Base-by-base conservation (phyloP, 2,797 vertebrate genomes). In the Xenops minutus region DNA sequence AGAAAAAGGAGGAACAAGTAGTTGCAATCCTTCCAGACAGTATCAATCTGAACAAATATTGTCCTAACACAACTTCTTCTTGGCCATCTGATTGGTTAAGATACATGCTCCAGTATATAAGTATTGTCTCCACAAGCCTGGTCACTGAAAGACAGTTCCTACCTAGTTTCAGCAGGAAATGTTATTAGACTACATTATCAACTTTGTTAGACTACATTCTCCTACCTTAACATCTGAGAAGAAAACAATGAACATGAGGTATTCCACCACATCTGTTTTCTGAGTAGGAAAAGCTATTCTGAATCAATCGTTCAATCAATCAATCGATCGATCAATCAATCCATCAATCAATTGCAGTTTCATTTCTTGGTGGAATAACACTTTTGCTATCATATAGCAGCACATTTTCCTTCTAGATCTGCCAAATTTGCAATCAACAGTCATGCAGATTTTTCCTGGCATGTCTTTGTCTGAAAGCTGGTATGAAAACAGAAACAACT, bases 401-500 rank as follows among this genome's bases (percentile, higher is more conserved):
- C 11, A 81, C 1, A 3, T 78, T 94, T 63, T 82, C 73, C 59
- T 75, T 62, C 69, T 26, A 51, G n/a, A 14, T 55, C 74, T 76
- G 37, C 59, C 29, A 92, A 73, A 44, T 24, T 24, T 74, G 39
- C 48, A 79, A 36, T 2, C 34, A 74, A 48, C 18, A 46, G 23
- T 75, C 13, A 72, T 55, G 51, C 22, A 59, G 58, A 7, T 48
- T 92, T 83, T 86, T 85, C 46, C 82, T 72, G 49, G n/a, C 30
- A 82, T 91, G 85, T 91, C 22, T 83, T 76, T 90, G 67, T 67
- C 83, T 94, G 55, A 27, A 43, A 78, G 48, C 51, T 71, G 34
- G 43, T 92, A 43, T 20, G 67, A 94, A 93, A 94, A 77, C 62
- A 94, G 78, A 91, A 84, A 79, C 46, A 72, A 91, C 84, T 95